Base-by-base conservation (phyloP, 2,113 vertebrate species). In the Leptocoma aspasia region DNA sequence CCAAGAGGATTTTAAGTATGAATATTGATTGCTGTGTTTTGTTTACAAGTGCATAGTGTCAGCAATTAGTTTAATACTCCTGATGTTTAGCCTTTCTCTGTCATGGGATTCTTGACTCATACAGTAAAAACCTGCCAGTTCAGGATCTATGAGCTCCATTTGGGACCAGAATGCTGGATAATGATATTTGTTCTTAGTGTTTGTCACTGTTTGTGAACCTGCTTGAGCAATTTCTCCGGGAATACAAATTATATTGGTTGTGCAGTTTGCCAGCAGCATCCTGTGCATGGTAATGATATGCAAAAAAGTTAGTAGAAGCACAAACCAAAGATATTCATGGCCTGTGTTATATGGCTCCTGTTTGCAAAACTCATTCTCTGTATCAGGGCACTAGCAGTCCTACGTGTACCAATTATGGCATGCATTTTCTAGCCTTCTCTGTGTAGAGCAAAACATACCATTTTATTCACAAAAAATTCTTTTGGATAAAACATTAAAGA, bases 11-110 rank as follows among this genome's bases (percentile, higher is more conserved):
- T 93, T 95, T 92, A 92, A 84, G 52, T 4, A 69, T 30, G 53
- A 73, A 39, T 92, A 85, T 57, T 65, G 35, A 69, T 81, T 31
- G 4, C 64, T 93, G 72, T 42, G 56, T 66, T 95, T 96, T 39
- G 9, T 94, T 96, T 95, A 59, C 85, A 94, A 95, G 95, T 82
- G 75, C 81, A 94, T 41, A 68, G 66, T 94, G 79, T 94, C 81
- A 91, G 92, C 88, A 96, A 94, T 97, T 97, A 97, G 53, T 68
- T 95, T 96, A 96, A 95, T 80, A 76, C 39, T 90, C 35, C 57
- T 95, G 81, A 92, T 95, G 73, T 90, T 97, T 95, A 81, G 49
- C 68, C 42, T 89, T 79, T 77, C 13, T 37, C 85, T 94, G 63
- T 97, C 83, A 86, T 77, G 39, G 71, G 65, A 95, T 94, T 95